Evolutionary conservation across 2,113 vertebrate species (phyloP).

Genomic region (Corythornis vintsioides): DNA sequence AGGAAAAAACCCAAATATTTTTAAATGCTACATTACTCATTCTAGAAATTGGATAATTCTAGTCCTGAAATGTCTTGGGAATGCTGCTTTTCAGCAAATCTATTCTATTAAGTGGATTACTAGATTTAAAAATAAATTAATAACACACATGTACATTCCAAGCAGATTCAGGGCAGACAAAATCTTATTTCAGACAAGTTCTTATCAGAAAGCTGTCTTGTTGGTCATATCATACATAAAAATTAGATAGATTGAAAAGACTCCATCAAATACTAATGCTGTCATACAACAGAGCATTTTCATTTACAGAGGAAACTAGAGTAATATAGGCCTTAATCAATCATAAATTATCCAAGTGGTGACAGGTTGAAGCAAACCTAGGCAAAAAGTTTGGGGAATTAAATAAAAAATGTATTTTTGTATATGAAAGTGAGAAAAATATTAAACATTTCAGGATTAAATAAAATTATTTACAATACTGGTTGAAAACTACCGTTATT

Average conservation of each 20-base stretch:
- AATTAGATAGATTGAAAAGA: neutral
- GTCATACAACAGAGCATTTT: neutral
- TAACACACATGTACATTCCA: neutral
- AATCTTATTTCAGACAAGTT: neutral
- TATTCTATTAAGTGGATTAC: neutral
- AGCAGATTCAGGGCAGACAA: neutral
- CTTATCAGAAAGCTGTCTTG: neutral
- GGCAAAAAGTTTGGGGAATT: neutral
- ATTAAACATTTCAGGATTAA: neutral
- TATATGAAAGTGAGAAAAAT: neutral
- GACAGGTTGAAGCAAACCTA: neutral
- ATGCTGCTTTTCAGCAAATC: neutral
- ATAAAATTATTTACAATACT: neutral
- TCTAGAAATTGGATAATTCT: neutral
- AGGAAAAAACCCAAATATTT: neutral
- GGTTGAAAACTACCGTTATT: neutral
- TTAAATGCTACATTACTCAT: neutral
- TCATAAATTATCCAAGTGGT: neutral
- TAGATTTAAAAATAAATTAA: neutral
- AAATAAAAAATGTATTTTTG: neutral
- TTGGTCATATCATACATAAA: neutral
- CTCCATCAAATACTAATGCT: neutral
- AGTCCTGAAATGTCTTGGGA: neutral
- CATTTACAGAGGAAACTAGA: neutral
- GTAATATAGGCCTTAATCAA: neutral